Conservation (phyloP, 2,113 vertebrate species). For the Danionella cerebrum region DNA sequence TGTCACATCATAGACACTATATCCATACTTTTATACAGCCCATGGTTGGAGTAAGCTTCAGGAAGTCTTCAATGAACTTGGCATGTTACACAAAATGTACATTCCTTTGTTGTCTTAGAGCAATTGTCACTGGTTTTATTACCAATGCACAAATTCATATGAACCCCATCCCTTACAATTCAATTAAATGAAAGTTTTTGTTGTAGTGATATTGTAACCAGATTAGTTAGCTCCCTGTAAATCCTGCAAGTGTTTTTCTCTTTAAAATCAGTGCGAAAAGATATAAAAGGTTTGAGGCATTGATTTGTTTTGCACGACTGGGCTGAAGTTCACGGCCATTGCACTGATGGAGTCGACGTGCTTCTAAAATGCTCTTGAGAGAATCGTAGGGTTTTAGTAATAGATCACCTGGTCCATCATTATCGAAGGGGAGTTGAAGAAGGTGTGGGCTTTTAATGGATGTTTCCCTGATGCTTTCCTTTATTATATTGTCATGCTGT, state of each 20-base stretch:
- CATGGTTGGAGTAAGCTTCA: too few relatives aligned
- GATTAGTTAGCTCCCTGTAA: too few relatives aligned
- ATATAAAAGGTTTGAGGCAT: constrained; percentile 14
- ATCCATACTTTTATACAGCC: too few relatives aligned
- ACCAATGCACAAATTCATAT: too few relatives aligned
- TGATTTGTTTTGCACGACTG: constrained; percentile 3
- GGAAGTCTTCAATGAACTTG: too few relatives aligned
- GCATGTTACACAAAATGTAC: too few relatives aligned
- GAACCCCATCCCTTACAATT: not conserved
- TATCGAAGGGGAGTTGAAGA: constrained; percentile 3
- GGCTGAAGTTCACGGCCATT: not conserved
- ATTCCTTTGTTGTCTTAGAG: too few relatives aligned
- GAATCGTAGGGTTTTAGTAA: constrained; percentile 3
- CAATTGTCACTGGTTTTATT: too few relatives aligned
- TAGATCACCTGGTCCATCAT: constrained; percentile 12
- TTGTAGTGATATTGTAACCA: too few relatives aligned
- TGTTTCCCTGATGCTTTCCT: not conserved
- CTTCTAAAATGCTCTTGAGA: constrained; percentile 8
- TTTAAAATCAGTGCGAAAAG: not conserved
- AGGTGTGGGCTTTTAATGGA: constrained; percentile 10
- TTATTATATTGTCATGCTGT: not conserved
- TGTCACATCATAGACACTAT: too few relatives aligned
- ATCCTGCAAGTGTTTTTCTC: not conserved
- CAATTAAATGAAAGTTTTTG: too few relatives aligned
- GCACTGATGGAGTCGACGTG: not conserved